Conservation (phyloP, 2,113 vertebrate species). For the Fregetta grallaria region DNA sequence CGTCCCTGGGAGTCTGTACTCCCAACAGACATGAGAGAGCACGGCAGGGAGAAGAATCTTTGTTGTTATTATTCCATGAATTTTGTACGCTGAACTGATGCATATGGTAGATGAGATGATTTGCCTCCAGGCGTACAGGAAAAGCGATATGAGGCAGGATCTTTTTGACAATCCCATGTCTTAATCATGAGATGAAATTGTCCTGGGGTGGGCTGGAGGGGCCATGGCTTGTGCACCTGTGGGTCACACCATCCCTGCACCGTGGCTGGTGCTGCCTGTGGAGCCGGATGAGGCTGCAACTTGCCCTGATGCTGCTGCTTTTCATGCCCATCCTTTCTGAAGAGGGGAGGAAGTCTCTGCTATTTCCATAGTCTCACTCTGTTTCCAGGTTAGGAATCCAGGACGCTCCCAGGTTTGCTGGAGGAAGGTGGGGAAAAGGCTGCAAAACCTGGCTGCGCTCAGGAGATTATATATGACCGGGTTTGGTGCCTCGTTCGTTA, state of each 20-base stretch:
- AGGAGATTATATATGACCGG: constrained; percentile 15
- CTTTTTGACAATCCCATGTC: neutral
- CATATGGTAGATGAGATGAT: constrained; percentile 36
- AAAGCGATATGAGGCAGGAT: neutral
- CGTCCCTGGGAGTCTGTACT: neutral
- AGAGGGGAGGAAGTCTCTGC: neutral
- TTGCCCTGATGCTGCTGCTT: fast-evolving
- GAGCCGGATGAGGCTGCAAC: neutral
- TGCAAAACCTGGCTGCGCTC: neutral
- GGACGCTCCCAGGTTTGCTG: constrained; percentile 1
- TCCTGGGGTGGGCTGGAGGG: neutral
- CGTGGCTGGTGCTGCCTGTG: fast-evolving
- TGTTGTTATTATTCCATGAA: neutral
- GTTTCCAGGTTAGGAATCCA: constrained; percentile 53
- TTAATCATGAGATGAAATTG: neutral
- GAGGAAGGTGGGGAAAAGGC: constrained; percentile 42
- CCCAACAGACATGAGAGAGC: neutral
- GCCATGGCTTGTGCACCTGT: neutral
- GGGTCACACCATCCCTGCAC: neutral
- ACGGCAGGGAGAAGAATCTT: neutral
- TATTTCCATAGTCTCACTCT: neutral
- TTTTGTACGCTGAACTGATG: neutral
- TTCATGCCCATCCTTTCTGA: neutral
- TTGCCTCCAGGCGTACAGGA: constrained; percentile 26
- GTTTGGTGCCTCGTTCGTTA: neutral